Evolutionary conservation across 1,140 invertebrate genomes (phyloP), one percentile per base, ranked within the genome.

Genomic region (Drosophila pachea): DNA sequence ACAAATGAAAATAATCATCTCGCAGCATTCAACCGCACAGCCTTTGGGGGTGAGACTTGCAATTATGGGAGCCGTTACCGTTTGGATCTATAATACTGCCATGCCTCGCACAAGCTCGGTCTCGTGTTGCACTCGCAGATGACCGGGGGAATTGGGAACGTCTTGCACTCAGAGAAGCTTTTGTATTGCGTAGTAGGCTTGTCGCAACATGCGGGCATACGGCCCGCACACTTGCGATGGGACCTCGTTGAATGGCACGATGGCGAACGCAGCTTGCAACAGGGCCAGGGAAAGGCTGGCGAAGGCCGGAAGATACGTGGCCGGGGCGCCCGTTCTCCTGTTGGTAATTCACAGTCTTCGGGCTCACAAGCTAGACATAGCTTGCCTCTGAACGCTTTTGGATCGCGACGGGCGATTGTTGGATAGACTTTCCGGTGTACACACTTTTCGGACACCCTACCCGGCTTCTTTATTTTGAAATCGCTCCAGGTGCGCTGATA

Each of bases 151-250:
- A 22, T 22, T 1, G 22, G 22, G 22, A 7, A 47, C 0, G 62
- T 38, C 6, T 33, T 29, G 60, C 76, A 78, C 43, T 78, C 76
- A 0, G 76, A 78, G 12, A 79, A 78, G 52, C 72, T 65, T 9
- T 62, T 76, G 22, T 61, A 72, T 36, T 52, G 47, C 1, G 68
- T 65, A n/a, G 11, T 12, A 0, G 55, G 42, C 56, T 79, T 78
- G 29, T 14, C 52, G 47, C 76, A 78, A 50, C 72, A 73, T 4
- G 43, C 40, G 2, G 67, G 62, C 5, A 16, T 9, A 0, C 43
- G 55, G 0, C 33, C 22, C 1, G 31, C 7, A 9, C 76, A 78
- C 0, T 7, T 29, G 7, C 54, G 47, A 4, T 55, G 33, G 2
- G 7, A 0, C 0, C 52, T n/a, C 4, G 0, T 53, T 0, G 40